Conservation (phyloP, 2,113 vertebrate genomes). For the Piaya cayana region DNA sequence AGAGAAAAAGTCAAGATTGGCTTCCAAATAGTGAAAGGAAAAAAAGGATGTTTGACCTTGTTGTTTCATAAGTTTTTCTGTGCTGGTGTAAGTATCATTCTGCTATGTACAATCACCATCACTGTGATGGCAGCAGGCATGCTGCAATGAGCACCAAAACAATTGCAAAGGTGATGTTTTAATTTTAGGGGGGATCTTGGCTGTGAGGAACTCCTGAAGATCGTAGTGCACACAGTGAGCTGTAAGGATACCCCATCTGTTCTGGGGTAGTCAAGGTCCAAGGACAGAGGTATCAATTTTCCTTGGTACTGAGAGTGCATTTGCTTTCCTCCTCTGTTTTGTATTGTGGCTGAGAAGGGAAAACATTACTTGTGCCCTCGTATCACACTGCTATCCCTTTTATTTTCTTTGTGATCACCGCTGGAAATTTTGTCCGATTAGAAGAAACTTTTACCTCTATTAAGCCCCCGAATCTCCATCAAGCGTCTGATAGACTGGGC, state of each 20-base stretch:
- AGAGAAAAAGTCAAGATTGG: background rate
- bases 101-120: background rate
- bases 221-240: background rate
- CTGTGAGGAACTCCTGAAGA: background rate
- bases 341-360: background rate
- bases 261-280: background rate
- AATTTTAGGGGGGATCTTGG: background rate
- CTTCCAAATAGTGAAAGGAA: background rate
- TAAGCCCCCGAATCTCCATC: slow-evolving; percentile 79
- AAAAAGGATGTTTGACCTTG: background rate
- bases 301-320: background rate
- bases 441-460: slow-evolving; percentile 79
- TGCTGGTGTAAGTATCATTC: too few species aligned
- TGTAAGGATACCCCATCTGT: background rate
- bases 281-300: background rate
- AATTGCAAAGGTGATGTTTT: background rate
- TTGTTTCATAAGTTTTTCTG: background rate
- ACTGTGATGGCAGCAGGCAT: accelerated
- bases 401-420: slow-evolving; percentile 68
- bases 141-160: background rate
- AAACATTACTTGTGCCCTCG: background rate
- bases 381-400: slow-evolving; percentile 16
- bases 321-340: background rate
- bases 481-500: slow-evolving; percentile 79
- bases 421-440: slow-evolving; percentile 80